Base-by-base conservation (phyloP, 1,140 invertebrate genomes). In the Drosophila dunni region DNA sequence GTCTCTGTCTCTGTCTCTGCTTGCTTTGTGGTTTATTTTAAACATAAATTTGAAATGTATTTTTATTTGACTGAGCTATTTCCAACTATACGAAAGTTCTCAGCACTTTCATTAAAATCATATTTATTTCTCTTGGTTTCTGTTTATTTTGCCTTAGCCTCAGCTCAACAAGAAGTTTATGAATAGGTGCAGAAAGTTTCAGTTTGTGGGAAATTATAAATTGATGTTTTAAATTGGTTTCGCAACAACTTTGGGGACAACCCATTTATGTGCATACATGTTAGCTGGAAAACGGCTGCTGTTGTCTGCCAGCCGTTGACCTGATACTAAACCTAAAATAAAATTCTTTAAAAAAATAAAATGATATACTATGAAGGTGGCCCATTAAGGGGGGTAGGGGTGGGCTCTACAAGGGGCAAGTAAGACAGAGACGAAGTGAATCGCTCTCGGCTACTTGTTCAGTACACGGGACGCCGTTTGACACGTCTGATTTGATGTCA, bases 401-500 rank as follows among this genome's bases (percentile, higher is more conserved):
- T n/a, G n/a, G n/a, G n/a, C n/a, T n/a, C n/a, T 24, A 2, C 24
- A 24, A 29, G 48, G 38, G 17, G 7, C 10, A 38, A 20, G 57
- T 5, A 13, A 24, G 8, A 13, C n/a, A 38, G 17, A 17, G 38
- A 20, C 10, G 11, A n/a, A n/a, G 15, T n/a, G 54, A 24, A 34
- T 11, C 20, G 66, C 33, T 46, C 10, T 45, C 34, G 57, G 46
- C 48, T 50, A 69, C 66, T 53, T 69, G 58, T 62, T 63, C 46
- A 38, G 56, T 54, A 40, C 51, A 48, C 63, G 17, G 42, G 34
- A 40, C 44, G 53, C 44, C 62, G 42, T 71, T 78, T 75, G 82
- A 81, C 78, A 85, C 78, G 63, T 70, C 54, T 81, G 82, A 86
- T 84, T 86, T 78, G 69, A 81, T 78, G 75, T 75, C 44, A 65